These are phyloP conservation scores for Pardosa pseudoannulata DNA, from an alignment of 2,888 invertebrate genomes.

Conservation along the genomic window DNA sequence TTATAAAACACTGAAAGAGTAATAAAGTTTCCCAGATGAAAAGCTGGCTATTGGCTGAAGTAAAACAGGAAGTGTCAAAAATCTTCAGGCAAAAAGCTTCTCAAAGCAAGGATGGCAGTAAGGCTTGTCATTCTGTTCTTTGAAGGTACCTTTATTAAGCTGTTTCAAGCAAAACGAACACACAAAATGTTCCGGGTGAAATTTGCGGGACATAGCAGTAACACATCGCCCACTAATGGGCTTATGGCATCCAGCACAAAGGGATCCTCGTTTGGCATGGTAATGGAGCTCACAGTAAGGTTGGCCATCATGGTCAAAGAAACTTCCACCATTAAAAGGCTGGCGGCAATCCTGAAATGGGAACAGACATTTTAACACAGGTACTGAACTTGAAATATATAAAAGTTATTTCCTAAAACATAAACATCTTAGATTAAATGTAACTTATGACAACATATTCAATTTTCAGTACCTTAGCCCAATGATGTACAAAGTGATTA, in stretches of 20 bases:
- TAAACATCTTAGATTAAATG: no score
- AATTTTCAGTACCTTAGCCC: no score
- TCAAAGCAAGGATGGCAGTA: slow-evolving; percentile 99
- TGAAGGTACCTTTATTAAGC: slow-evolving; percentile 99
- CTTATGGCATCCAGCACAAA: slow-evolving; percentile 98
- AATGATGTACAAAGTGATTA: no score
- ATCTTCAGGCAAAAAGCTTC: slow-evolving; percentile 84
- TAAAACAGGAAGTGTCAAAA: slow-evolving; percentile 20
- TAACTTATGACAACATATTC: no score
- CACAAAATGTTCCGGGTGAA: slow-evolving; percentile 99
- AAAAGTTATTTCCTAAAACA: no score
- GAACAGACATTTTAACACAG: background rate
- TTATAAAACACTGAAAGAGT: slow-evolving; percentile 12
- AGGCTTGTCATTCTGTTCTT: slow-evolving; percentile 98
- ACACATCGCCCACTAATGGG: slow-evolving; percentile 98
- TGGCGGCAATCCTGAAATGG: slow-evolving; percentile 92
- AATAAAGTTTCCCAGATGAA: slow-evolving; percentile 22
- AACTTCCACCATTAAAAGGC: slow-evolving; percentile 97
- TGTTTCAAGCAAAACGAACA: slow-evolving; percentile 99
- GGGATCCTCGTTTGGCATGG: slow-evolving; percentile 96
- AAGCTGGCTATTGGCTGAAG: slow-evolving; percentile 45
- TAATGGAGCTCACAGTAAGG: slow-evolving; percentile 99
- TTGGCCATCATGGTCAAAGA: slow-evolving; percentile 98
- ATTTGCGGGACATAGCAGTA: slow-evolving; percentile 99
- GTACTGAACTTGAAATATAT: no score